Base-by-base conservation (phyloP, 2,797 vertebrate genomes). In the Sebastes paucispinis region DNA sequence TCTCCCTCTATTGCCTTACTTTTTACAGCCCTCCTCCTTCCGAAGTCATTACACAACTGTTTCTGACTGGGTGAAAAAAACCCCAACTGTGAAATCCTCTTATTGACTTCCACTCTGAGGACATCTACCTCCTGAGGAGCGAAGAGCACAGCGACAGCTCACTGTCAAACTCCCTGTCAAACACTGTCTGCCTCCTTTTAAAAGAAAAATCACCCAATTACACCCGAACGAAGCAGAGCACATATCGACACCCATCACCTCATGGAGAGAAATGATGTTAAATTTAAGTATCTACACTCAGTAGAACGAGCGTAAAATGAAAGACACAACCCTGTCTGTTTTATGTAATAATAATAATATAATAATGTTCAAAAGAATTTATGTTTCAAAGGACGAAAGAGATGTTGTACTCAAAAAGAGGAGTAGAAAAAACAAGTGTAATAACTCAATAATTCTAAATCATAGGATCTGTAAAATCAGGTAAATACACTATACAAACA, bases 1-100 rank as follows among this genome's bases (percentile, higher is more conserved):
- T 92, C 91, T 89, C 77, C 79, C 73, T 87, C 85, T 75, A 73
- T 82, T 77, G 86, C 88, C 82, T 92, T 90, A 79, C 80, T 89
- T 89, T 91, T 85, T 79, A 84, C 81, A 89, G 72, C 78, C 72
- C 54, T 81, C 80, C 57, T 60, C 54, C 59, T 79, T 77, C 69
- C 39, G 36, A 69, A 89, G 88, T 90, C 82, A 84, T 89, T 84
- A 77, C 80, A 77, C 81, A 82, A 87, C 77, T 79, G 75, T 84
- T 75, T 82, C 79, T 77, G 81, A 88, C 77, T 76, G 60, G 58
- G 13, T 32, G 8, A 59, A 60, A 73, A 80, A 75, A 52, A 69
- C 64, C 1, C 5, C 5, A 54, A 18, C 18, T 9, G 27, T 62
- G 63, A 91, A 88, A 89, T 86, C 73, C 69, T 91, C 70, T 69